Evolutionary conservation across 2,888 invertebrate genomes (phyloP).

Genomic region (Athalia cordata): DNA sequence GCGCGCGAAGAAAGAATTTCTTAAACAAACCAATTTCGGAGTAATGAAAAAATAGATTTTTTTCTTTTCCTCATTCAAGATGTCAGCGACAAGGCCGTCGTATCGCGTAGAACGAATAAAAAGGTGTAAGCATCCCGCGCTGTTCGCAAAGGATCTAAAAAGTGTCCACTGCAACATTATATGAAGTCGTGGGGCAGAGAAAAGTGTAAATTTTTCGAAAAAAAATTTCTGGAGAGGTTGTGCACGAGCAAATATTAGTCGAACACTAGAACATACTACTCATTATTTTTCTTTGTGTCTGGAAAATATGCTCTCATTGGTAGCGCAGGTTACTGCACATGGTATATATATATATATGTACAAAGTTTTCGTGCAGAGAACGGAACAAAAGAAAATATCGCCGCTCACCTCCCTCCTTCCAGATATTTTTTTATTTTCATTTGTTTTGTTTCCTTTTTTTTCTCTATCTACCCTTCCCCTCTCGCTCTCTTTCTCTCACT

Average conservation of each 20-base stretch:
- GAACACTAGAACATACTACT: constrained; percentile 68
- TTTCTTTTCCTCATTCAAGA: no score
- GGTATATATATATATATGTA: neutral
- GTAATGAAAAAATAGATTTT: neutral
- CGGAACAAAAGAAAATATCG: constrained; percentile 68
- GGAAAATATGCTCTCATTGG: constrained; percentile 47
- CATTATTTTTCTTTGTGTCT: constrained; percentile 67
- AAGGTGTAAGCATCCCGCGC: constrained; percentile 35
- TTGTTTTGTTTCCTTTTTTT: constrained; percentile 43
- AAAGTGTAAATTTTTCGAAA: constrained; percentile 22
- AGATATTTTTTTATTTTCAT: constrained; percentile 20
- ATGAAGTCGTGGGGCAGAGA: neutral
- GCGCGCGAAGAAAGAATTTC: neutral
- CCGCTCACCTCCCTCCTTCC: constrained; percentile 31
- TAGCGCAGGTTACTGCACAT: neutral
- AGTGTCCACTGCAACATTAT: neutral
- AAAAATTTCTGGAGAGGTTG: constrained; percentile 62
- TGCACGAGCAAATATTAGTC: constrained; percentile 70
- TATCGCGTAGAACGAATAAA: no score
- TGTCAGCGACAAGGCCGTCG: no score
- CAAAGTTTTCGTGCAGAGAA: constrained; percentile 37
- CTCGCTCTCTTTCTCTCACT: constrained; percentile 47
- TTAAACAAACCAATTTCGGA: constrained; percentile 20
- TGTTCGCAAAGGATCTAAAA: neutral
- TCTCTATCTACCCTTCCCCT: constrained; percentile 43